phyloP scores from a whole-genome alignment of 2,888 invertebrate genomes.

The Iselma pallidipennis region DNA sequence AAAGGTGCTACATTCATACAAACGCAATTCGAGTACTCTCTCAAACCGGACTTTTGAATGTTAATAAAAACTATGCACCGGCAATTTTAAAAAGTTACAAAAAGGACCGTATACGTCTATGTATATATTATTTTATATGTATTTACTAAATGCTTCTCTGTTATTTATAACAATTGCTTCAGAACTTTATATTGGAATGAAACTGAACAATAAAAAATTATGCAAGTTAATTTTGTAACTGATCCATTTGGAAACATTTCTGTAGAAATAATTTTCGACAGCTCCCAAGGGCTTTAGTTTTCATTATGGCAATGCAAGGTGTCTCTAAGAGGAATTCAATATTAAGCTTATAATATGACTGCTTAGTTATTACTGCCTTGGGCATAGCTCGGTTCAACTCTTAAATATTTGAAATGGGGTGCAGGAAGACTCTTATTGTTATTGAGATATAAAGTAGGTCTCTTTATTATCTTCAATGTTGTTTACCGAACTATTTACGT shows the following conservation, averaged over 20 bases:
- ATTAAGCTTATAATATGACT: conserved; percentile 40
- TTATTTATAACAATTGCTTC: no score
- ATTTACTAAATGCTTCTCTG: no score
- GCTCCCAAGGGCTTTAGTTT: conserved; percentile 32
- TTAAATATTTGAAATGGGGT: conserved; percentile 28
- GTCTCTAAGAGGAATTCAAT: conserved; percentile 38
- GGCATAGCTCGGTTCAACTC: conserved; percentile 27
- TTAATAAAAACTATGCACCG: not conserved
- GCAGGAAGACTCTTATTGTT: conserved; percentile 21
- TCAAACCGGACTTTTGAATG: not conserved
- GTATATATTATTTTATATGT: no score
- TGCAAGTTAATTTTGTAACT: conserved; percentile 1
- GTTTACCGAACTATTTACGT: conserved; percentile 11
- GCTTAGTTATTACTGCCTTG: conserved; percentile 33
- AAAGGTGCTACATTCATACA: conserved; percentile 27
- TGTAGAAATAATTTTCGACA: conserved; percentile 32
- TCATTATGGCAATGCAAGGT: conserved; percentile 39
- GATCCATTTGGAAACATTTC: not conserved
- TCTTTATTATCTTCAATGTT: conserved; percentile 8
- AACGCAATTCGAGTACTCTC: conserved; percentile 13
- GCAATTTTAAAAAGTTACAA: not conserved
- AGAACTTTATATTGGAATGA: no score
- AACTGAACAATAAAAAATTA: not conserved
- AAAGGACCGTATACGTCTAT: no score
- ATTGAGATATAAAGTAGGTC: conserved; percentile 14